Base-by-base conservation (phyloP, 2,113 vertebrate genomes). In the Sterrhoptilus dennistouni region DNA sequence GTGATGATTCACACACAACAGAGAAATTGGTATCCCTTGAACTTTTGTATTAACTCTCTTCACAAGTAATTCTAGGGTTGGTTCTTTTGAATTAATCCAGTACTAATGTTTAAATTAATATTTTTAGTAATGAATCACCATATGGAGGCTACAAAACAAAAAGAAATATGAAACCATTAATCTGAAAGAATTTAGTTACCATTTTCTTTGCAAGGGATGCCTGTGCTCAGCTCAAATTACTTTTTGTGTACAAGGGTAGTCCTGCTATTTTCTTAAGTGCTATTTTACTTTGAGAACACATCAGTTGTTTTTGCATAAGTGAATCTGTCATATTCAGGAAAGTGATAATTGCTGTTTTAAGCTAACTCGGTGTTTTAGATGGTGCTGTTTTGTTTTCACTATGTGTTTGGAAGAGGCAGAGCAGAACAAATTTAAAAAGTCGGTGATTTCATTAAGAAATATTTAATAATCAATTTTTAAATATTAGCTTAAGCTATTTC, bases 211-310 rank as follows among this genome's bases (percentile, higher is more conserved):
- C 72, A 83, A 27, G 68, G 78, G 45, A 65, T 91, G 84, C 79
- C 60, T 2, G 10, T 85, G 63, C 44, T 93, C 33, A 90, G n/a
- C 66, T 97, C 59, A 95, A 70, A 93, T 93, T 91, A 45, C 42
- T 75, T 97, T 91, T 59, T 92, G 40, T 86, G 27, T 64, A n/a
- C 94, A 77, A 95, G 35, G 93, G 28, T 65, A 89, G 44, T 91
- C 57, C 83, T 79, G 49, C 22, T 95, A 42, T 94, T 96, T 93
- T 53, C 61, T 94, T 70, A 93, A 97, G 86, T 89, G 42, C 66
- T 71, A 0, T 94, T 97, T 96, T 92, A 83, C 79, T 87, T 89
- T 88, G 36, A 95, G 91, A 96, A 85, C 52, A 25, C 53, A 31
- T 71, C 72, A 45, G 66, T 82, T 78, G 52, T 5, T 75, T 94